Evolutionary conservation across 2,113 vertebrate genomes (phyloP).

Genomic region (Phasianus colchicus): DNA sequence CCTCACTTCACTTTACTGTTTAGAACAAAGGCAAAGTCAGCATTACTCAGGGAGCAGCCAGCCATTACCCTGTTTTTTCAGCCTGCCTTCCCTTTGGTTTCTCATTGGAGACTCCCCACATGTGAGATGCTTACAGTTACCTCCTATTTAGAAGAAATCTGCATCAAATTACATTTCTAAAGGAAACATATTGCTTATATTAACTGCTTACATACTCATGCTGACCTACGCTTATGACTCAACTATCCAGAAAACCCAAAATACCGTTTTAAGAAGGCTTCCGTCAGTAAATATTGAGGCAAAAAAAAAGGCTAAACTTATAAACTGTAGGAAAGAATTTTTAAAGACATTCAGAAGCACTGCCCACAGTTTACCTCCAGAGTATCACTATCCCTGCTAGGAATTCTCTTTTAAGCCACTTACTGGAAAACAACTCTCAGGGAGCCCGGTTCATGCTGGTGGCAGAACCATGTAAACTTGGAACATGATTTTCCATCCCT

Average conservation of each 20-base stretch:
- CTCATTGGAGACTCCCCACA: not conserved
- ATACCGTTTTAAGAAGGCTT: not conserved
- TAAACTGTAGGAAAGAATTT: not conserved
- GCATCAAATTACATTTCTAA: not conserved
- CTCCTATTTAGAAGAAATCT: not conserved
- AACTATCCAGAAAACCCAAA: not conserved
- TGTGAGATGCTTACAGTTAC: rapidly evolving
- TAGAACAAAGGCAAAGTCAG: not conserved
- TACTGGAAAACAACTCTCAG: not conserved
- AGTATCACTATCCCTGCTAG: not conserved
- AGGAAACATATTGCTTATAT: not conserved
- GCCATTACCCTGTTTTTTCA: not conserved
- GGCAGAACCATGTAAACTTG: not conserved
- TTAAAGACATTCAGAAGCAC: not conserved
- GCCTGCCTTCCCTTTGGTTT: not conserved
- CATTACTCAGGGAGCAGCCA: not conserved
- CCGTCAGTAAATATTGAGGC: not conserved
- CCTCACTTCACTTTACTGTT: not conserved
- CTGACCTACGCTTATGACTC: not conserved
- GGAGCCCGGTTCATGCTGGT: not conserved
- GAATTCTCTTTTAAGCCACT: not conserved
- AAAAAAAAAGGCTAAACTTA: not conserved
- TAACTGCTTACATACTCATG: not conserved
- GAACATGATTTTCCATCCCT: not conserved
- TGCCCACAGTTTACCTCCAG: not conserved